Percentiles rank a stretch among this genome's conserved stretches.
Evolutionary conservation across 2,797 vertebrate species (phyloP).

Genomic region (Perodicticus potto): DNA sequence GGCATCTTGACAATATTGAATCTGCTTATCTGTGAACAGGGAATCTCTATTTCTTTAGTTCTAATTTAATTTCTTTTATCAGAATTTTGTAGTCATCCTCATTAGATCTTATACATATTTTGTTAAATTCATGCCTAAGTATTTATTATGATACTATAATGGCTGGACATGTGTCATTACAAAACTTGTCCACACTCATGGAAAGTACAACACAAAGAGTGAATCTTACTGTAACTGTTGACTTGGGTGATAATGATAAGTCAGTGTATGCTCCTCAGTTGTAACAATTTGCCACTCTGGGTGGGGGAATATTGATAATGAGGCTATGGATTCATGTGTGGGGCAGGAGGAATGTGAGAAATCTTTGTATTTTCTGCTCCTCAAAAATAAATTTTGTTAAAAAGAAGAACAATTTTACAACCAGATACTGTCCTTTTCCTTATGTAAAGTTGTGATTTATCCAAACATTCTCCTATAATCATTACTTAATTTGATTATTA

Average conservation of each 20-base stretch:
- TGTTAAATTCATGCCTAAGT: background rate
- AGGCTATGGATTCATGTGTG: rapidly evolving
- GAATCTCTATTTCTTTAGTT: background rate
- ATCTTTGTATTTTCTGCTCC: background rate
- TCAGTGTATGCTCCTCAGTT: background rate
- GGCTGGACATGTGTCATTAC: background rate
- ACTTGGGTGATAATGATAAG: background rate
- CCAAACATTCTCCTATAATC: background rate
- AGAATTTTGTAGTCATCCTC: background rate
- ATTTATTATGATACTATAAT: background rate
- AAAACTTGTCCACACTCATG: background rate
- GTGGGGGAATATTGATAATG: background rate
- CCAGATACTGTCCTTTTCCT: background rate
- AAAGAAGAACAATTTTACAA: background rate
- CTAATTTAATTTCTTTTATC: background rate
- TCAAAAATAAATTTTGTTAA: background rate
- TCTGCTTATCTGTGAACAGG: background rate
- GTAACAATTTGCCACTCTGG: background rate
- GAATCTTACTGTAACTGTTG: background rate
- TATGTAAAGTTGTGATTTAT: background rate
- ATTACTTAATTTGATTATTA: background rate
- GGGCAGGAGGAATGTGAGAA: background rate
- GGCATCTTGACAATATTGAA: background rate
- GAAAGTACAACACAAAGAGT: background rate
- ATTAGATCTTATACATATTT: background rate